Conservation (phyloP, 2,888 invertebrate genomes). For the Drosophila mettleri region DNA sequence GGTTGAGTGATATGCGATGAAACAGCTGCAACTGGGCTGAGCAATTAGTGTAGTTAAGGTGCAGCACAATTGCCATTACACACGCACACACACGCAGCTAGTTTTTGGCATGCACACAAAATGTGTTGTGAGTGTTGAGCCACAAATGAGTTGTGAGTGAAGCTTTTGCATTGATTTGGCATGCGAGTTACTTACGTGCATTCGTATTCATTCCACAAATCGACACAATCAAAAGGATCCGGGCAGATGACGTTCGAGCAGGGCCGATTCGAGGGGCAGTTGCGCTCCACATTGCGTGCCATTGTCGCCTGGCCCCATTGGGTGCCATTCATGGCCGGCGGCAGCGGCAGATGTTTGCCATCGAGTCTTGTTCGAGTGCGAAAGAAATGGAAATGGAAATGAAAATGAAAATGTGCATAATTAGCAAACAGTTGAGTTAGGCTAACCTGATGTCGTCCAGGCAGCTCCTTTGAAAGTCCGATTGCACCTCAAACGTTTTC, state of each 20-base stretch:
- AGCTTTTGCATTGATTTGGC: background rate
- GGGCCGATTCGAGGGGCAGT: slow-evolving; percentile 97
- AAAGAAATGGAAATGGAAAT: slow-evolving; percentile 19
- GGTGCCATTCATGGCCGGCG: slow-evolving; percentile 96
- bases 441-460: slow-evolving; percentile 87
- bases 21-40: background rate
- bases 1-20: background rate
- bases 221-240: slow-evolving; percentile 97
- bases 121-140: background rate
- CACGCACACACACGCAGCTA: background rate
- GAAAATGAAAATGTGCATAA: slow-evolving; percentile 31
- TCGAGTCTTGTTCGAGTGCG: slow-evolving; percentile 88
- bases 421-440: slow-evolving; percentile 27
- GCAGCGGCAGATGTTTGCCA: slow-evolving; percentile 96
- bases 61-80: background rate
- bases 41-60: slow-evolving; percentile 15
- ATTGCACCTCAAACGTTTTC: slow-evolving; percentile 95
- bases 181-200: slow-evolving; percentile 97
- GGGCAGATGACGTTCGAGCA: slow-evolving; percentile 97
- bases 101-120: background rate
- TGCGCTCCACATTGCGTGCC: slow-evolving; percentile 94
- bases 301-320: slow-evolving; percentile 98
- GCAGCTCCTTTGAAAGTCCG: slow-evolving; percentile 96
- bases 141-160: background rate
- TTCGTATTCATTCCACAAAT: slow-evolving; percentile 98